phyloP scores from a whole-genome alignment of 2,888 invertebrate species.

The Mechanitis mazaeus region DNA sequence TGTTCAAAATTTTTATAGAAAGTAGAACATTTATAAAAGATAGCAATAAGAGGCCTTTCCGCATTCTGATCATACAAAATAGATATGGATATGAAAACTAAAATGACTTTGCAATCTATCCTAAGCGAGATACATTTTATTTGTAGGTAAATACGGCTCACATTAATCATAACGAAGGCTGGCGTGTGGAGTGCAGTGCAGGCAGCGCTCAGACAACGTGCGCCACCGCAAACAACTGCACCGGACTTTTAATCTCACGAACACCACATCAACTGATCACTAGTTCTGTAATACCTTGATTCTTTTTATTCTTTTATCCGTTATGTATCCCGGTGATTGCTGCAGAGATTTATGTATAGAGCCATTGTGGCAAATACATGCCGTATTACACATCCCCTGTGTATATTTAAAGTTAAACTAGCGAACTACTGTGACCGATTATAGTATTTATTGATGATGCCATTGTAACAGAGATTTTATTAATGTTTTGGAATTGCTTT shows the following conservation, averaged over 20 bases:
- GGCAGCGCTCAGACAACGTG: slow-evolving; percentile 38
- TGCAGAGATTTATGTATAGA: slow-evolving; percentile 16
- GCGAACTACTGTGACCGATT: slow-evolving; percentile 16
- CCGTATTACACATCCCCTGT: slow-evolving; percentile 16
- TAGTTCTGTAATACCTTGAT: slow-evolving; percentile 26
- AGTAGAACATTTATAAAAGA: slow-evolving; percentile 5
- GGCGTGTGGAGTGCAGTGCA: slow-evolving; percentile 51
- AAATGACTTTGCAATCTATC: slow-evolving; percentile 51
- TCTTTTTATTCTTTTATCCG: slow-evolving; percentile 16
- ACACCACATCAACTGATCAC: slow-evolving; percentile 32
- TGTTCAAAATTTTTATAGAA: too few relatives aligned
- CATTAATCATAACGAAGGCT: slow-evolving; percentile 62
- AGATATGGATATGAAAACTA: slow-evolving; percentile 57
- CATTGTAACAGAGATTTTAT: slow-evolving; percentile 1
- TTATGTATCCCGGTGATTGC: slow-evolving; percentile 5
- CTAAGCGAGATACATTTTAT: slow-evolving; percentile 28
- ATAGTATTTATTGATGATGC: slow-evolving; percentile 19
- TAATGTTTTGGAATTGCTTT: slow-evolving; percentile 4
- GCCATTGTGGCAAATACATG: slow-evolving; percentile 15
- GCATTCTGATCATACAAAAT: slow-evolving; percentile 49
- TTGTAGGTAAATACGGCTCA: slow-evolving; percentile 45
- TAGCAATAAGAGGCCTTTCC: slow-evolving; percentile 36
- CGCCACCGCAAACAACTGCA: slow-evolving; percentile 59
- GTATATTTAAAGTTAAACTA: slow-evolving; percentile 18
- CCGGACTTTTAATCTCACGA: slow-evolving; percentile 68